These are phyloP conservation scores for Rapana venosa DNA, from an alignment of 2,888 invertebrate genomes.

Conservation along the genomic window DNA sequence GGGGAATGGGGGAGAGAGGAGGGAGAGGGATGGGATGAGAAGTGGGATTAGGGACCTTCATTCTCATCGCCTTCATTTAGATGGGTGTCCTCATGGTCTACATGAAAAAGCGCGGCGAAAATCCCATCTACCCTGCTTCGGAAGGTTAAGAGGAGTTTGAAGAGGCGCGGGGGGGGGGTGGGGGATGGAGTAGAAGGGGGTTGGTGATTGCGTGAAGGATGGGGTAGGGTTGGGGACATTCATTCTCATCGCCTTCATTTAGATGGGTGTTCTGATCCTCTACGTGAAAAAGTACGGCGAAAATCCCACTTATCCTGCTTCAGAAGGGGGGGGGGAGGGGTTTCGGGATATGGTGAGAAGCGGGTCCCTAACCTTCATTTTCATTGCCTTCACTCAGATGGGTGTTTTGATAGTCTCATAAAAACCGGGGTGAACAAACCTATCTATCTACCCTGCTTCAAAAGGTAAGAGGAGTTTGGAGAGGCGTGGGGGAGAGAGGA, in stretches of 20 bases:
- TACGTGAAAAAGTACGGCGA: neutral
- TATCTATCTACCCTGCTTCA: constrained; percentile 10
- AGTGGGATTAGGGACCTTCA: no score
- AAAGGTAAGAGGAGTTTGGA: neutral
- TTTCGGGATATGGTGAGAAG: neutral
- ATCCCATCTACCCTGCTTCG: neutral
- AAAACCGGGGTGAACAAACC: neutral
- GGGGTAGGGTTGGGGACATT: neutral
- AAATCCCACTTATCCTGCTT: constrained; percentile 22
- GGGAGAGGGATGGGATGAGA: no score
- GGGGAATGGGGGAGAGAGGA: neutral
- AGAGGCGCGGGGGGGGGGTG: neutral
- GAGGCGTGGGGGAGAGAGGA: no score
- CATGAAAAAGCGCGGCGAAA: neutral
- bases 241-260: constrained; percentile 3
- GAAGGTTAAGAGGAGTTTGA: neutral
- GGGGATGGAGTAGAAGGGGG: no score
- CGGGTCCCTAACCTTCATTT: constrained; percentile 10
- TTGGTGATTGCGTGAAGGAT: no score
- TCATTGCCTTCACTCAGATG: constrained; percentile 10
- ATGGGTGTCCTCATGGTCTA: neutral
- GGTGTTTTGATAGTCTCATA: no score
- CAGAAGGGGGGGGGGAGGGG: neutral
- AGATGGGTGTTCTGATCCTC: neutral
- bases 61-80: no score